These are phyloP conservation scores for Acronicta leporina DNA, from an alignment of 2,888 invertebrate species.

Conservation along the genomic window DNA sequence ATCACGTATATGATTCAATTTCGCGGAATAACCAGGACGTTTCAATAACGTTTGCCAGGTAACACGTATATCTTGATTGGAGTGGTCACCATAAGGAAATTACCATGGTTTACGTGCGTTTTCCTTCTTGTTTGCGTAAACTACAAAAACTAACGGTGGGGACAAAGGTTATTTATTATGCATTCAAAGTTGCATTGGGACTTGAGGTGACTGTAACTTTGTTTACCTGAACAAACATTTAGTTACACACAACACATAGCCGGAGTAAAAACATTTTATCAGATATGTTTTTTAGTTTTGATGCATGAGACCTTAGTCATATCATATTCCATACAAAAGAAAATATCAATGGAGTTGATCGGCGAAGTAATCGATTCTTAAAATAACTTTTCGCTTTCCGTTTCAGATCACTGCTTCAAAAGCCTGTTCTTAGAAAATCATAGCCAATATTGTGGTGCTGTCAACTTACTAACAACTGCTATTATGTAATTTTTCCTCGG, in stretches of 20 bases:
- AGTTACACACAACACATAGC: too few relatives aligned
- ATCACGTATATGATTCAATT: constrained; percentile 70
- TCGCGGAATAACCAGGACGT: constrained; percentile 68
- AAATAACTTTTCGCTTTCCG: constrained; percentile 10
- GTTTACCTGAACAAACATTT: constrained; percentile 52
- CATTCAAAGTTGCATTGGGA: constrained; percentile 62
- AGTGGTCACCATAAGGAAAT: constrained; percentile 65
- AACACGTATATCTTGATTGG: constrained; percentile 70
- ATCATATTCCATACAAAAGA: neutral
- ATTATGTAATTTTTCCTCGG: constrained; percentile 57
- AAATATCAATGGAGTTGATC: neutral
- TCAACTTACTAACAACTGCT: constrained; percentile 36
- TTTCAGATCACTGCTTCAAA: constrained; percentile 4
- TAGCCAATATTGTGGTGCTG: constrained; percentile 19
- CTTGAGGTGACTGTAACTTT: constrained; percentile 62
- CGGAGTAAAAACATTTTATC: too few relatives aligned
- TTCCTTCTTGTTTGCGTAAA: constrained; percentile 53
- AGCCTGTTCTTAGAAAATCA: constrained; percentile 21
- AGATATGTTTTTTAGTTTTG: too few relatives aligned
- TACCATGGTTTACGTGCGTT: constrained; percentile 54
- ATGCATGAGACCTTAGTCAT: too few relatives aligned
- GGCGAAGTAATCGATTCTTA: neutral
- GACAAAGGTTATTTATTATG: constrained; percentile 55
- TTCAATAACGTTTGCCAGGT: constrained; percentile 65
- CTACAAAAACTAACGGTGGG: constrained; percentile 28